These are phyloP conservation scores for Choloepus didactylus DNA, from an alignment of 2,797 vertebrate species.

Conservation along the genomic window DNA sequence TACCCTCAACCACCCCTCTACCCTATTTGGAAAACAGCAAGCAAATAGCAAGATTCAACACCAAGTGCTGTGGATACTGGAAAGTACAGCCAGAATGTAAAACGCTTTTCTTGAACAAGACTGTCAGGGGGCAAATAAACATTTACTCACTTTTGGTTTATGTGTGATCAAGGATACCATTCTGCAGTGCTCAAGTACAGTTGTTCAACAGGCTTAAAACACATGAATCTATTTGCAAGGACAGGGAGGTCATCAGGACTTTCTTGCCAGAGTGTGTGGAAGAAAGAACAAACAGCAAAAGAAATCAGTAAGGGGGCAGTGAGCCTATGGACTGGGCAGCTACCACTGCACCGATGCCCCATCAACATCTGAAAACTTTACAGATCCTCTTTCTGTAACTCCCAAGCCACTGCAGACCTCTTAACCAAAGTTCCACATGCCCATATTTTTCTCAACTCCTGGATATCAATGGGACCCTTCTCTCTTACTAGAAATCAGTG, in stretches of 20 bases:
- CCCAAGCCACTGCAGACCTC: not conserved
- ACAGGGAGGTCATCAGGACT: not conserved
- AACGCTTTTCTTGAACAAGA: not conserved
- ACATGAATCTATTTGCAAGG: slow-evolving; percentile 52
- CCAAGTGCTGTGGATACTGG: not conserved
- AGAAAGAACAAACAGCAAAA: not conserved
- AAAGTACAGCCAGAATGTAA: not conserved
- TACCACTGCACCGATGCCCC: fast-evolving
- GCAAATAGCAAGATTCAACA: not conserved
- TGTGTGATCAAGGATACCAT: not conserved
- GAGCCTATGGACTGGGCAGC: not conserved
- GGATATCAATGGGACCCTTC: not conserved
- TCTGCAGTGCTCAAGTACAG: not conserved
- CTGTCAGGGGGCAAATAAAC: not conserved
- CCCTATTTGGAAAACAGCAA: not conserved
- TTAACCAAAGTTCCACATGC: not conserved
- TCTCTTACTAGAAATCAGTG: not conserved
- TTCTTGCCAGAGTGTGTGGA: not conserved
- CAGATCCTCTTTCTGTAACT: not conserved
- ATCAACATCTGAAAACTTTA: not conserved
- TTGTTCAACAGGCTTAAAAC: slow-evolving; percentile 8
- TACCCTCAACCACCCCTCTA: no score
- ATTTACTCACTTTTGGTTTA: slow-evolving; percentile 3
- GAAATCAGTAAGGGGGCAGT: not conserved
- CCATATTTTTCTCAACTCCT: not conserved